Evolutionary conservation across 2,113 vertebrate species (phyloP).

Genomic region (Prolemur simus): DNA sequence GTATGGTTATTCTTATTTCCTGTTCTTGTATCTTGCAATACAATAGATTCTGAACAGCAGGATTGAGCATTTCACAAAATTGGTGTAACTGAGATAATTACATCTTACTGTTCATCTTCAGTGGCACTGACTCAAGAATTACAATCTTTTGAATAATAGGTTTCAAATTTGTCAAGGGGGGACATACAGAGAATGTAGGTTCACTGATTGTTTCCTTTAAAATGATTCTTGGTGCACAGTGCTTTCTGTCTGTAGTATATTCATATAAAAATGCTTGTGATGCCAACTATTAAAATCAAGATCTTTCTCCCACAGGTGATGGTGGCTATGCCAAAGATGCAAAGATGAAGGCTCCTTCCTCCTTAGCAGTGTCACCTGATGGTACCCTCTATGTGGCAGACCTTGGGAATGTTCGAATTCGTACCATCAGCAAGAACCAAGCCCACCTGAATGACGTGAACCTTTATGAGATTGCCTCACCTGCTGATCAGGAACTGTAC

Average conservation of each 20-base stretch:
- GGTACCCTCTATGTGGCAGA: constrained; percentile 95
- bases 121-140: constrained; percentile 74
- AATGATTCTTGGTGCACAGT: constrained; percentile 59
- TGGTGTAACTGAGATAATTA: constrained; percentile 78
- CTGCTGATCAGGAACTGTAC: constrained; percentile 96
- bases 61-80: constrained; percentile 75
- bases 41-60: constrained; percentile 71
- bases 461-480: constrained; percentile 94
- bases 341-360: constrained; percentile 95
- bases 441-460: constrained; percentile 88
- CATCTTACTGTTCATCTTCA: constrained; percentile 79
- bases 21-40: constrained; percentile 54
- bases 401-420: constrained; percentile 95
- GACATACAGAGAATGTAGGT: constrained; percentile 58
- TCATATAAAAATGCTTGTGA: constrained; percentile 38
- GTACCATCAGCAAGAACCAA: constrained; percentile 92
- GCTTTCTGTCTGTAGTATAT: background rate
- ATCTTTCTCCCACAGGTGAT: constrained; percentile 87
- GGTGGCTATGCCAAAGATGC: constrained; percentile 96
- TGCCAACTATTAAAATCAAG: constrained; percentile 51
- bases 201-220: constrained; percentile 71
- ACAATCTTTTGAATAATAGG: constrained; percentile 71
- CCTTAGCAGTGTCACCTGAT: constrained; percentile 93
- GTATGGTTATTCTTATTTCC: constrained; percentile 5
- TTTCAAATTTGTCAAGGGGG: constrained; percentile 68